Evolutionary conservation across 2,888 invertebrate species (phyloP), one percentile per base, ranked within the genome.

Genomic region (Spisula subtruncata): DNA sequence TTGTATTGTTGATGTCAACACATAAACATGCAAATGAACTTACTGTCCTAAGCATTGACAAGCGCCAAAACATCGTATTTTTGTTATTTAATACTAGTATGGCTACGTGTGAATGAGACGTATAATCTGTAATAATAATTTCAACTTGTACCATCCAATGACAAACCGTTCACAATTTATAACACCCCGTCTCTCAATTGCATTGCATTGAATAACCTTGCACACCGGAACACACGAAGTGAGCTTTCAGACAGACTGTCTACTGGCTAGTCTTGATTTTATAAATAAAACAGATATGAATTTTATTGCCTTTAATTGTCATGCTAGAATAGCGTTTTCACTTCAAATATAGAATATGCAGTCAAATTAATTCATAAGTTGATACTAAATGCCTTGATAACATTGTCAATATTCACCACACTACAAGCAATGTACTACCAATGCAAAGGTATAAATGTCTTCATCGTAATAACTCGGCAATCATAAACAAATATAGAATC

Each of bases 361-460:
- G 60, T 66, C 60, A 66, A 66, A 66, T 66, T 66, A 25, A 66
- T 66, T 66, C 60, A 66, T 25, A 66, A 66, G 25, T 25, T 10
- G 60, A 66, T 25, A 66, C n/a, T 66, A 66, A 66, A 66, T 66
- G 60, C 60, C 60, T 66, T n/a, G 60, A 66, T 8, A 25, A 66
- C 25, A 10, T n/a, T 66, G n/a, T 66, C 25, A 25, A 25, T 66
- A 25, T 12, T 66, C 10, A 14, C 12, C 25, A 2, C 25, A 12
- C 8, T 25, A 10, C 25, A 66, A 25, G n/a, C 25, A 66, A 2
- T n/a, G 60, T 12, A n/a, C 25, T n/a, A 4, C 60, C 25, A 25
- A 25, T 66, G 25, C 25, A 66, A 8, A n/a, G n/a, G 60, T n/a
- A 66, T 25, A n/a, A 66, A 66, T 1, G 25, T 66, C 25, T 66